A percentile compares a stretch with the other conserved stretches of the same genome.
Evolutionary conservation across 2,113 vertebrate species (phyloP).

Genomic region (Ictalurus furcatus): DNA sequence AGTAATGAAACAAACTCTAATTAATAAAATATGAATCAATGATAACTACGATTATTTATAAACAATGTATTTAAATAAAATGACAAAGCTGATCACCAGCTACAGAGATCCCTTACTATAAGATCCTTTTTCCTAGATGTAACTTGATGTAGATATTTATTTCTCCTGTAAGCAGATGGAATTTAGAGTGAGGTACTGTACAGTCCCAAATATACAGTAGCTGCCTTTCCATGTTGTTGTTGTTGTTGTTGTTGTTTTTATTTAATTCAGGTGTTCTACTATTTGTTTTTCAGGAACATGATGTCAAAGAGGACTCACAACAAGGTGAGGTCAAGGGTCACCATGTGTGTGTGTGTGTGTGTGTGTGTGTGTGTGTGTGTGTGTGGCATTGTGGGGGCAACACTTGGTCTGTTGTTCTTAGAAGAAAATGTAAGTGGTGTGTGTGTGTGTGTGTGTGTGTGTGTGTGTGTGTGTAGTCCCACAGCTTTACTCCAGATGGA

Average conservation of each 20-base stretch:
- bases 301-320: not conserved
- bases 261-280: not conserved
- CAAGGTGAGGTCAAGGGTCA: slow-evolving; percentile 49
- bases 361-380: slow-evolving; percentile 27
- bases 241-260: not conserved
- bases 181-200: not conserved
- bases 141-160: not conserved
- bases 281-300: not conserved
- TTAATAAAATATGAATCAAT: not conserved
- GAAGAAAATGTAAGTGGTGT: slow-evolving; percentile 1
- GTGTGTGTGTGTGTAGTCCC: slow-evolving; percentile 51
- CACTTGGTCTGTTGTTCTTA: slow-evolving; percentile 40
- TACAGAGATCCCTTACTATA: not conserved
- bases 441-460: slow-evolving; percentile 34
- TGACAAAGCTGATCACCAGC: not conserved
- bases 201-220: not conserved
- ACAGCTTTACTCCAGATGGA: slow-evolving; percentile 68
- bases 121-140: not conserved
- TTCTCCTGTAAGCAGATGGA: not conserved
- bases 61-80: not conserved
- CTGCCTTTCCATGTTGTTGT: not conserved
- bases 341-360: slow-evolving; percentile 19
- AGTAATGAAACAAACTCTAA: not conserved
- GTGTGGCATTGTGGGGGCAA: not conserved
- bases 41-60: not conserved